A percentile compares a stretch with the other conserved stretches of the same genome.
Conservation (phyloP, 2,797 vertebrate species). For the Myotis myotis region DNA sequence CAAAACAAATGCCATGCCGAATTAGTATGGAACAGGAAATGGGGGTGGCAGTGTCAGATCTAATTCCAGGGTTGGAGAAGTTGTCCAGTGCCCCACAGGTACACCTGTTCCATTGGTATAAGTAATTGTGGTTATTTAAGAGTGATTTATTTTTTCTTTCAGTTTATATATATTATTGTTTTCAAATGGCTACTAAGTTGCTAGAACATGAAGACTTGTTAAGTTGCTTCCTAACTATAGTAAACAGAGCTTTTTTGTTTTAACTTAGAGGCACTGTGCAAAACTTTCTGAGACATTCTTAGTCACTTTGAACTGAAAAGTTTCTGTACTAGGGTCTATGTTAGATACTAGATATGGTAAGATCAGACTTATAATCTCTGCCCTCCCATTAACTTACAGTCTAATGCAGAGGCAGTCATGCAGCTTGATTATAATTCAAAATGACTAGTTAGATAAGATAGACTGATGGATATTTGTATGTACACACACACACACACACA, state of each 20-base stretch:
- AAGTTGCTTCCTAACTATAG: not conserved
- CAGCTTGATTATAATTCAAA: not conserved
- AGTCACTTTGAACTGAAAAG: not conserved
- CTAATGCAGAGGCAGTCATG: not conserved
- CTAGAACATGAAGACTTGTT: not conserved
- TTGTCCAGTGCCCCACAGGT: not conserved
- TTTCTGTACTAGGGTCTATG: not conserved
- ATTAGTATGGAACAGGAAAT: not conserved
- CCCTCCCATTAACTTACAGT: not conserved
- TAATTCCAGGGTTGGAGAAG: not conserved
- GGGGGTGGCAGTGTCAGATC: not conserved
- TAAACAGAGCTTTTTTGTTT: constrained; percentile 33
- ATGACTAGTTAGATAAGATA: not conserved
- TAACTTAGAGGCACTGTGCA: not conserved
- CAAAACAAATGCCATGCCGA: not conserved
- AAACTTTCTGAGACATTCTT: not conserved
- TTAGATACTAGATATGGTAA: not conserved
- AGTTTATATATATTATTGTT: not conserved
- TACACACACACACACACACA: not conserved
- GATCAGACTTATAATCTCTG: not conserved
- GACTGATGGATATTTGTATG: not conserved
- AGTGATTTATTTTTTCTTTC: not conserved
- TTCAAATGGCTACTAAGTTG: not conserved
- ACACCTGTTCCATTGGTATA: not conserved
- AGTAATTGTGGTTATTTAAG: not conserved